phyloP scores from a whole-genome alignment of 2,113 vertebrate species.

The Centropristis striata region DNA sequence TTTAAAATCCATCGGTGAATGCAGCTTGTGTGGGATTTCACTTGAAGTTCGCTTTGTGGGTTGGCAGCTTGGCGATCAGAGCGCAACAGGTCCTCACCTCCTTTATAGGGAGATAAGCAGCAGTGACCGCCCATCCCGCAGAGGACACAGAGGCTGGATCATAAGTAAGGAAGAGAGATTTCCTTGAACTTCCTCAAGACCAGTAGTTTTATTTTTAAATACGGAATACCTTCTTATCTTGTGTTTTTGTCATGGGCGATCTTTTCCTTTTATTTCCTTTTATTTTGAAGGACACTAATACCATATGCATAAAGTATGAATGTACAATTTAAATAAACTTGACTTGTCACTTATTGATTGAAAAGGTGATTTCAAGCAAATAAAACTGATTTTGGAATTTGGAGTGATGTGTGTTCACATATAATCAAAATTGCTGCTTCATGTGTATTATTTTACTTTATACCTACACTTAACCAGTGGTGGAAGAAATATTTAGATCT shows the following conservation, averaged over 20 bases:
- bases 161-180: not conserved
- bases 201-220: no score
- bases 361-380: not conserved
- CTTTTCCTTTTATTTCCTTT: no score
- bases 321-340: no score
- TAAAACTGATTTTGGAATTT: not conserved
- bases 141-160: slow-evolving; percentile 29
- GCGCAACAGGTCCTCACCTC: slow-evolving; percentile 66
- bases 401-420: not conserved
- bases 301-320: no score
- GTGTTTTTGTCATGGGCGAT: no score
- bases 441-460: not conserved
- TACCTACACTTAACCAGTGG: not conserved
- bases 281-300: no score
- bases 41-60: not conserved
- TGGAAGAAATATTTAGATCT: not conserved
- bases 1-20: slow-evolving; percentile 83
- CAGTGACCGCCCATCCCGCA: slow-evolving; percentile 76
- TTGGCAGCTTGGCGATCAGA: slow-evolving; percentile 4
- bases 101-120: slow-evolving; percentile 62
- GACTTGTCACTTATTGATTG: not conserved
- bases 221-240: no score
- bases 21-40: not conserved
- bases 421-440: no score
- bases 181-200: not conserved